phyloP scores from a whole-genome alignment of 1,140 invertebrate genomes.

The Scaptomyza graminum region DNA sequence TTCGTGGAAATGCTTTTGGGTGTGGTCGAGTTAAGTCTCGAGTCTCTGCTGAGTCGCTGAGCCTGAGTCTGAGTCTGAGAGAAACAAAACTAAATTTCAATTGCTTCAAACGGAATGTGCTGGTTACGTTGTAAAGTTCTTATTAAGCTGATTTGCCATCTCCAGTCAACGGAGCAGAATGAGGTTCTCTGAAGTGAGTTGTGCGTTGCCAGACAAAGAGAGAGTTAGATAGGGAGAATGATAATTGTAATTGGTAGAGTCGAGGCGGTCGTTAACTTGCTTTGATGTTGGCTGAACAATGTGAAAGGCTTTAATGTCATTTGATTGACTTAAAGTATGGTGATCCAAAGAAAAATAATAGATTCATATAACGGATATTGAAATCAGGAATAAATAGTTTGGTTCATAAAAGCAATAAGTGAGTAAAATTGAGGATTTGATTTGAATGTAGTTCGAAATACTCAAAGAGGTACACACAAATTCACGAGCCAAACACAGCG shows the following conservation, averaged over 20 bases:
- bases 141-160: constrained; percentile 58
- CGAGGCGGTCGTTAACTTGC: background rate
- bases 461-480: no score
- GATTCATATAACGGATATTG: no score
- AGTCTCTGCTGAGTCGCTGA: background rate
- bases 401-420: no score
- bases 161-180: background rate
- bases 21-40: constrained; percentile 46
- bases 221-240: constrained; percentile 5
- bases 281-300: constrained; percentile 19
- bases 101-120: constrained; percentile 33
- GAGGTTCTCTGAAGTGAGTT: constrained; percentile 4
- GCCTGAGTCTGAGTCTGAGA: constrained; percentile 1
- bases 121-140: constrained; percentile 35
- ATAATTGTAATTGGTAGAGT: constrained; percentile 18
- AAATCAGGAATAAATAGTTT: no score
- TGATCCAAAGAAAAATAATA: background rate
- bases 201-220: background rate
- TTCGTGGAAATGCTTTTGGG: constrained; percentile 41
- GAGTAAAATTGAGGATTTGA: no score
- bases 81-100: constrained; percentile 52
- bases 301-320: constrained; percentile 12
- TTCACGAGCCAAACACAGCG: no score
- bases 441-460: no score
- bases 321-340: constrained; percentile 23